Base-by-base conservation (phyloP, 2,888 invertebrate species). In the Hermaeophaga mercurialis region DNA sequence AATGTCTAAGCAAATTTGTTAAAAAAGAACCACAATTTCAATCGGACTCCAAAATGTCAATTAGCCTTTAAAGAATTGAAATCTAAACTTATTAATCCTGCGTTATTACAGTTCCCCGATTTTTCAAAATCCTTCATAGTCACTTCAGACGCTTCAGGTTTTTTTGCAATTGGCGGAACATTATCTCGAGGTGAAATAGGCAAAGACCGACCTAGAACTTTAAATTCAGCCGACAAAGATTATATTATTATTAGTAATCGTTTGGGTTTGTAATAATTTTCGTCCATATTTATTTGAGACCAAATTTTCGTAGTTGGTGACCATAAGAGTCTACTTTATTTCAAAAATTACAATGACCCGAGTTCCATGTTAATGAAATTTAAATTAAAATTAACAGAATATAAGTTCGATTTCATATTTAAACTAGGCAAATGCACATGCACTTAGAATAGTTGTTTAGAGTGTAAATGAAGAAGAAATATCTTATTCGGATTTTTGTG, bases 241-340 rank as follows among this genome's bases (percentile, higher is more conserved):
- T 78, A 77, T 55, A 61, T 62, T 1, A 73, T 53, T 75, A 1
- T 46, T 77, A 46, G 70, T 72, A 0, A 73, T 78, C 4, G 64
- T 77, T 3, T 75, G 71, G 70, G 62, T 60, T 8, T 56, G 61
- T 1, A 70, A 73, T 61, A 64, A 74, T 56, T 78, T 75, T 56
- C 15, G 74, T 24, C 73, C 75, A 2, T 77, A 76, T 48, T 43
- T 77, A 2, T 74, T 67, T 52, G 76, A 75, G n/a, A 63, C 66
- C 19, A 63, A 70, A 56, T 78, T 77, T 46, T 63, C 28, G 68
- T 78, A n/a, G 19, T 70, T 3, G 76, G 69, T 0, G 75, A 77
- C 52, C 76, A 77, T 54, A 48, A 60, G 58, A 73, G 74, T 0
- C 57, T 76, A 9, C n/a, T n/a, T n/a, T n/a, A n/a, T n/a, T n/a